phyloP scores from a whole-genome alignment of 1,140 invertebrate species.

The Brachystomella parvula region DNA sequence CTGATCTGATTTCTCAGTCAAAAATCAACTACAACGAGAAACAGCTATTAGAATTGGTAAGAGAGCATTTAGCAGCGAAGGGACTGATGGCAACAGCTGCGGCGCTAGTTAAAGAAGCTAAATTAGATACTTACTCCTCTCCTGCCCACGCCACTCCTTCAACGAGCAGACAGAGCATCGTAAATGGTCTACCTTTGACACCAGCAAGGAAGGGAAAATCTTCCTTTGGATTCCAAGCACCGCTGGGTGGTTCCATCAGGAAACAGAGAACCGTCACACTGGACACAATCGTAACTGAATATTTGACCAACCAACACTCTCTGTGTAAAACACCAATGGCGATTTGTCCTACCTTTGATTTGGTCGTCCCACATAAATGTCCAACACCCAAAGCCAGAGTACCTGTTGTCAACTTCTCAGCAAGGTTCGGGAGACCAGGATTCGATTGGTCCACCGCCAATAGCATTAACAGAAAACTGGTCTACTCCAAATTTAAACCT shows the following conservation, averaged over 20 bases:
- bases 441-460: neutral
- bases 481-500: slow-evolving; percentile 36
- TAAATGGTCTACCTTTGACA: neutral
- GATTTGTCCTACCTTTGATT: slow-evolving; percentile 81
- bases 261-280: slow-evolving; percentile 48
- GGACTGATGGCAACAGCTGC: slow-evolving; percentile 45
- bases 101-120: slow-evolving; percentile 19
- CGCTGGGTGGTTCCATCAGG: neutral
- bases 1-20: slow-evolving; percentile 59
- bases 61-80: slow-evolving; percentile 72
- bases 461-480: slow-evolving; percentile 45
- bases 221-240: neutral
- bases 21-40: slow-evolving; percentile 62
- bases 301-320: slow-evolving; percentile 91
- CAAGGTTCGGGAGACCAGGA: slow-evolving; percentile 1
- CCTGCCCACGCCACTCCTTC: neutral
- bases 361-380: slow-evolving; percentile 81
- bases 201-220: neutral
- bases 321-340: slow-evolving; percentile 85
- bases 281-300: slow-evolving; percentile 90
- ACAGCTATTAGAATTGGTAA: slow-evolving; percentile 84
- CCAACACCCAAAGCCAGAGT: slow-evolving; percentile 52
- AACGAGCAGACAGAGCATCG: neutral
- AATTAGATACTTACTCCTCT: neutral
- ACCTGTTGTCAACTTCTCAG: slow-evolving; percentile 47